Conservation (phyloP, 2,888 invertebrate genomes). For the Hesperia comma region DNA sequence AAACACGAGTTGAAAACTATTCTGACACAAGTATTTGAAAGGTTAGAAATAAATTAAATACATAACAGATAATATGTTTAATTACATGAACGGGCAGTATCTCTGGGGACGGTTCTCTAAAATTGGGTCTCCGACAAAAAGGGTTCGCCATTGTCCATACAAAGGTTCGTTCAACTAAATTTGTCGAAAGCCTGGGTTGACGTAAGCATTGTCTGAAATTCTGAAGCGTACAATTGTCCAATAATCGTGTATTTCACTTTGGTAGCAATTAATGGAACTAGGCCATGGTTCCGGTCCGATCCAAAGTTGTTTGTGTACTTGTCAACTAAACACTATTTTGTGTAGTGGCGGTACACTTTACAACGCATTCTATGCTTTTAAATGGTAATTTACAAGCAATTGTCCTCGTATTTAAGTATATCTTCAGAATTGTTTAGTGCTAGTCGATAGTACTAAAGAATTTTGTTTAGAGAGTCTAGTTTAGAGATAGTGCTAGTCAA, state of each 20-base stretch:
- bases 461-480: too few relatives aligned
- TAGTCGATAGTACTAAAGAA: too few relatives aligned
- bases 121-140: conserved; percentile 5
- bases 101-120: background rate
- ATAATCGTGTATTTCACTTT: conserved; percentile 7
- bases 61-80: background rate
- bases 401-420: too few relatives aligned
- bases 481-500: too few relatives aligned
- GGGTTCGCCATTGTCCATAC: background rate
- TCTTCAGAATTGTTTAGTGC: too few relatives aligned
- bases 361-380: too few relatives aligned
- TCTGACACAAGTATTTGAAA: background rate
- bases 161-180: conserved; percentile 7
- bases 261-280: conserved; percentile 10
- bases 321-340: too few relatives aligned
- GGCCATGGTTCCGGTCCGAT: background rate
- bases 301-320: background rate
- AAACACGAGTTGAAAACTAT: too few relatives aligned
- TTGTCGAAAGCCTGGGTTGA: conserved; percentile 12
- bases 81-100: background rate
- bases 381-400: too few relatives aligned
- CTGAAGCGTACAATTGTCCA: conserved; percentile 14
- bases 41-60: background rate
- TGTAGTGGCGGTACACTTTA: too few relatives aligned
- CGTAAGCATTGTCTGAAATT: conserved; percentile 7